Evolutionary conservation across 2,888 invertebrate species (phyloP).

Genomic region (Troides oblongomaculatus): DNA sequence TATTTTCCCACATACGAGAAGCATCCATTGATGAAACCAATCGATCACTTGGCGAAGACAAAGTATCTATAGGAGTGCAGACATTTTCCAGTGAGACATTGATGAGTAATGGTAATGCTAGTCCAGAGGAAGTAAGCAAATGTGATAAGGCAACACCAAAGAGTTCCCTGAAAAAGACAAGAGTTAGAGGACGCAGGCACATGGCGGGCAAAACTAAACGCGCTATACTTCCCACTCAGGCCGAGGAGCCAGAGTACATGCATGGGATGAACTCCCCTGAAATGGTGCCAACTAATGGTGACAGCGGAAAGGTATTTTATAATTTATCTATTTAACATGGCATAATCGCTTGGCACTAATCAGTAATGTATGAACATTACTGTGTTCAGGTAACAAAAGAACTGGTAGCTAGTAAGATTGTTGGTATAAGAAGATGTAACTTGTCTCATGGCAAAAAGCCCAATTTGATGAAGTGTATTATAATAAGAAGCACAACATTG

Average conservation of each 20-base stretch:
- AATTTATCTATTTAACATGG: neutral
- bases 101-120: conserved; percentile 67
- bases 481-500: too few relatives aligned
- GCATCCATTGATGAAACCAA: conserved; percentile 54
- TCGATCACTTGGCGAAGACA: conserved; percentile 59
- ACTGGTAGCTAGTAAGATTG: too few relatives aligned
- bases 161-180: conserved; percentile 72
- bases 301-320: conserved; percentile 43
- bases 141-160: conserved; percentile 75
- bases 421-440: too few relatives aligned
- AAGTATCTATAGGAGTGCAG: conserved; percentile 68
- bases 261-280: conserved; percentile 74
- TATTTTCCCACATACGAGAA: conserved; percentile 66
- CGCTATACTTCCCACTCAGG: conserved; percentile 66
- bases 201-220: conserved; percentile 69
- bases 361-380: too few relatives aligned
- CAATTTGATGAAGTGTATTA: too few relatives aligned
- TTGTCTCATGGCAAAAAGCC: too few relatives aligned
- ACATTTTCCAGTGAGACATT: conserved; percentile 55
- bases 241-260: conserved; percentile 69
- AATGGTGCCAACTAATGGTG: conserved; percentile 68
- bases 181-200: conserved; percentile 68
- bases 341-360: neutral
- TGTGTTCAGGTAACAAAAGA: too few relatives aligned
- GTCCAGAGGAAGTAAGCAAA: conserved; percentile 66